phyloP scores from a whole-genome alignment of 2,797 vertebrate genomes.

The Pogoniulus pusillus region DNA sequence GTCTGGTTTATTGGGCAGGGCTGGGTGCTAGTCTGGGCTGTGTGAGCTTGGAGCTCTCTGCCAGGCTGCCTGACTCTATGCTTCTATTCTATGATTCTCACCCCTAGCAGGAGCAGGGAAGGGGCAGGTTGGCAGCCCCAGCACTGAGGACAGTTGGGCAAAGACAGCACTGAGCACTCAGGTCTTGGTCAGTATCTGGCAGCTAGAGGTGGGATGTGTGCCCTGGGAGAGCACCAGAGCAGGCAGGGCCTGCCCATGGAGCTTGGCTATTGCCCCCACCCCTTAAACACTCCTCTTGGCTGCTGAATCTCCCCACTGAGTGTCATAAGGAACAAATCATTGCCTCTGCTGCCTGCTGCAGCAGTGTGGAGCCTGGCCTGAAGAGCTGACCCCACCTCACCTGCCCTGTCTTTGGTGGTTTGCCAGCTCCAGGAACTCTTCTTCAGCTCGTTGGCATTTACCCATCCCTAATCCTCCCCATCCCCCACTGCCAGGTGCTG shows the following conservation, averaged over 20 bases:
- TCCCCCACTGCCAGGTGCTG: neutral
- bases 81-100: too few relatives aligned
- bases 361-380: neutral
- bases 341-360: too few relatives aligned
- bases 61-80: too few relatives aligned
- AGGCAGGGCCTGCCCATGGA: neutral
- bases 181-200: neutral
- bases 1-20: too few relatives aligned
- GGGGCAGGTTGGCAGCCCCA: neutral
- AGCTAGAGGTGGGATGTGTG: slow-evolving; percentile 9
- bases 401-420: neutral
- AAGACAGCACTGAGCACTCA: neutral
- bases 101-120: too few relatives aligned
- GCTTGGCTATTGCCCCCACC: neutral
- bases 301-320: neutral
- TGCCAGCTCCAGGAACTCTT: neutral
- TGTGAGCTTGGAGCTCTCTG: too few relatives aligned
- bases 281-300: neutral
- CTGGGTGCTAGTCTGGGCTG: too few relatives aligned
- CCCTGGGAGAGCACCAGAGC: slow-evolving; percentile 15
- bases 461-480: neutral
- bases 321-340: slow-evolving; percentile 26
- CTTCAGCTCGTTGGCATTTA: neutral
- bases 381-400: neutral
- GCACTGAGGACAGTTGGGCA: neutral